Conservation (phyloP, 2,888 invertebrate genomes). For the Leptinotarsa peninsularis region DNA sequence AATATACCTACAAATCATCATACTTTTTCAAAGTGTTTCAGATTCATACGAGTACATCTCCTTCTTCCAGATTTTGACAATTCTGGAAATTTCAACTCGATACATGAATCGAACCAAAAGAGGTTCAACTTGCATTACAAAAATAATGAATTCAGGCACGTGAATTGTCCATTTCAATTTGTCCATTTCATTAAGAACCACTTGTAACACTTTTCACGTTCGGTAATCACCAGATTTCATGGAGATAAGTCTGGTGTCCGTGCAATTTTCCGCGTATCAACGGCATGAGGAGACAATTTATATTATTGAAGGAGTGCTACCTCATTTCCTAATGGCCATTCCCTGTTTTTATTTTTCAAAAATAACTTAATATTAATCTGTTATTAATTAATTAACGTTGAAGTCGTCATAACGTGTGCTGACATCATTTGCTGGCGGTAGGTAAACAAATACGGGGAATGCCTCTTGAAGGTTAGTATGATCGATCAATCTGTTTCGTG, state of each 20-base stretch:
- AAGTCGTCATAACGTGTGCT: slow-evolving; percentile 29
- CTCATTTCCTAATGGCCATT: slow-evolving; percentile 59
- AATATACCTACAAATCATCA: too few relatives aligned
- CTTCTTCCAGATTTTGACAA: too few relatives aligned
- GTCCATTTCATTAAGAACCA: slow-evolving; percentile 44
- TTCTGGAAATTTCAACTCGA: too few relatives aligned
- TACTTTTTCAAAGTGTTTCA: too few relatives aligned
- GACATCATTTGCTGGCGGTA: slow-evolving; percentile 21
- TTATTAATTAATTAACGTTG: slow-evolving; percentile 38
- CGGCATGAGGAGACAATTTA: slow-evolving; percentile 54
- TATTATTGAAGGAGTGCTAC: slow-evolving; percentile 57
- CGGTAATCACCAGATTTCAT: slow-evolving; percentile 63
- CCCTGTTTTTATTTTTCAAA: slow-evolving; percentile 48
- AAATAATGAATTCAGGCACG: slow-evolving; percentile 11
- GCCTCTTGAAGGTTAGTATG: not conserved
- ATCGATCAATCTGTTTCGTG: slow-evolving; percentile 18
- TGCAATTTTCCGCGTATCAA: slow-evolving; percentile 54
- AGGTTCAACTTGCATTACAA: not conserved
- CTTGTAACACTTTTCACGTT: slow-evolving; percentile 45
- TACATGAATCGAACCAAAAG: not conserved
- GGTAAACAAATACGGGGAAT: slow-evolving; percentile 2
- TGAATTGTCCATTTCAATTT: slow-evolving; percentile 30
- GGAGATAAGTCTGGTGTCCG: slow-evolving; percentile 57
- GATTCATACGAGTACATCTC: too few relatives aligned
- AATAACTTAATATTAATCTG: slow-evolving; percentile 50